Base-by-base conservation (phyloP, 2,888 invertebrate genomes). In the Sabellastarte sp. region DNA sequence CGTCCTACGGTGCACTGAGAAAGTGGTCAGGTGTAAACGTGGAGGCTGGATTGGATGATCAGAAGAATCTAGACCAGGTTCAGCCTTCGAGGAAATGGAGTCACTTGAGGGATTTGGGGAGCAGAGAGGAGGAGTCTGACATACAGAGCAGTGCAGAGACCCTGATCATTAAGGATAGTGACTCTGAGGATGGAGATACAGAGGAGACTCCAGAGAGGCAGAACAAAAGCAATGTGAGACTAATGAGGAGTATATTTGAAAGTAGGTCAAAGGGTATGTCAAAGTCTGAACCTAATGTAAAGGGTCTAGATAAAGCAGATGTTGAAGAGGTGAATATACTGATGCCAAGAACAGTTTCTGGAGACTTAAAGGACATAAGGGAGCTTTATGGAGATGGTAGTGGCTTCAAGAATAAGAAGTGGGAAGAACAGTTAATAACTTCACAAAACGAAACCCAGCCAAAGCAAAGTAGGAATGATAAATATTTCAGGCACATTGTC, bases 161-260 rank as follows among this genome's bases (percentile, higher is more conserved):
- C 2, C 29, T 66, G 24, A 61, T 66, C 32, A 66, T 66, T 32
- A 59, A 57, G 29, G 59, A 53, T 30, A 61, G 64, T 58, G 61
- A 64, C 32, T 30, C 62, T 26, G 62, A 62, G n/a, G 10, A 32
- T 2, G n/a, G n/a, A n/a, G n/a, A n/a, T n/a, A n/a, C n/a, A n/a
- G n/a, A n/a, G n/a, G n/a, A n/a, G n/a, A n/a, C n/a, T n/a, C n/a
- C n/a, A n/a, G n/a, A n/a, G n/a, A n/a, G n/a, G n/a, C n/a, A n/a
- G n/a, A n/a, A n/a, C n/a, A n/a, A n/a, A n/a, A n/a, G n/a, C n/a
- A n/a, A n/a, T n/a, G n/a, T n/a, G n/a, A n/a, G n/a, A n/a, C n/a
- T n/a, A n/a, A n/a, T n/a, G n/a, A n/a, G n/a, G n/a, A n/a, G n/a
- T n/a, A n/a, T n/a, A n/a, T n/a, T n/a, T n/a, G n/a, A n/a, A n/a